These are phyloP conservation scores for Polyommatus icarus DNA, from an alignment of 2,888 invertebrate species.

Conservation along the genomic window DNA sequence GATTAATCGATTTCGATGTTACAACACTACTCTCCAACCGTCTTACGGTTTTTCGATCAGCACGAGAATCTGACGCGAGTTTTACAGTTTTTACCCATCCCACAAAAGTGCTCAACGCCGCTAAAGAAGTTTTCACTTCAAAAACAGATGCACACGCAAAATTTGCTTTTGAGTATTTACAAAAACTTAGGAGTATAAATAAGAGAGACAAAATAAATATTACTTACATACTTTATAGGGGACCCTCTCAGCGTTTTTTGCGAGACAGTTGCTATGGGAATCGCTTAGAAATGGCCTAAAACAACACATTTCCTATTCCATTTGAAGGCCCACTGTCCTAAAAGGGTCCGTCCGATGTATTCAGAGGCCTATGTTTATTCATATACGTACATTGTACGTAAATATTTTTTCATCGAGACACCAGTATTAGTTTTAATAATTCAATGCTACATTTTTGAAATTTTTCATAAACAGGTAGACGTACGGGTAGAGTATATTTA, in stretches of 20 bases:
- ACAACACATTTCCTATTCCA: conserved; percentile 41
- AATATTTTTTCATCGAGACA: conserved; percentile 23
- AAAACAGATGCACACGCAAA: background rate
- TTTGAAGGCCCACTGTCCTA: conserved; percentile 36
- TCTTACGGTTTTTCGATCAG: too few species aligned
- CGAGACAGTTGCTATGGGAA: conserved; percentile 33
- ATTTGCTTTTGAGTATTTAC: background rate
- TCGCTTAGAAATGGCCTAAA: conserved; percentile 40
- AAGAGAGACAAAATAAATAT: conserved; percentile 21
- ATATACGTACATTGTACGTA: conserved; percentile 5
- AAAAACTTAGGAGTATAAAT: background rate
- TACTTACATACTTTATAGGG: conserved; percentile 6
- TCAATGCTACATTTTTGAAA: background rate
- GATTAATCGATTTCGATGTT: too few species aligned
- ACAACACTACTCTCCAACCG: too few species aligned
- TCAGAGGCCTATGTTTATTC: conserved; percentile 29
- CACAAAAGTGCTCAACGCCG: too few species aligned
- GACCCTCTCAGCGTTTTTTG: conserved; percentile 24
- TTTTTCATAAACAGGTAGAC: background rate
- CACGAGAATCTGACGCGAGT: too few species aligned
- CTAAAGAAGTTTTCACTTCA: too few species aligned
- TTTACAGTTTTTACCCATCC: too few species aligned
- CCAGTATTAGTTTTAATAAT: background rate
- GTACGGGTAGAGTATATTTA: background rate
- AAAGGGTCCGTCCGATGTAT: conserved; percentile 39